phyloP scores from a whole-genome alignment of 2,888 invertebrate genomes.

The Yponomeuta cagnagella region DNA sequence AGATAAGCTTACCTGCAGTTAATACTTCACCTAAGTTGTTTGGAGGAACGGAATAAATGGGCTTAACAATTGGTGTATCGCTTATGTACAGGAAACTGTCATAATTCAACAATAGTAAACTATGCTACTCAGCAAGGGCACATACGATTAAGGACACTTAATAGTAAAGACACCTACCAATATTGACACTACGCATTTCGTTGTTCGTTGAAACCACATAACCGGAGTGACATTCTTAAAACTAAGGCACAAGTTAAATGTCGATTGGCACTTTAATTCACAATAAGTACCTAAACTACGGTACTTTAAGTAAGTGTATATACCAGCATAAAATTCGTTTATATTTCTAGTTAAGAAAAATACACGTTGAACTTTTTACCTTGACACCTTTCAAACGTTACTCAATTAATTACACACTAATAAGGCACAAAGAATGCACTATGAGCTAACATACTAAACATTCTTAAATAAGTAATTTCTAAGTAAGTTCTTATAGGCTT shows the following conservation, averaged over 20 bases:
- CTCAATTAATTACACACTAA: conserved; percentile 21
- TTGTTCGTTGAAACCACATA: not conserved
- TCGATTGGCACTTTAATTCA: conserved; percentile 1
- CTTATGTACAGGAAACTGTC: no score
- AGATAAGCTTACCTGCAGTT: no score
- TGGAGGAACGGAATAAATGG: no score
- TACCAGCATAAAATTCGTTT: not conserved
- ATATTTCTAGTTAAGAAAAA: not conserved
- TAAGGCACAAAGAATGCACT: conserved; percentile 73
- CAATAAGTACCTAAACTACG: not conserved
- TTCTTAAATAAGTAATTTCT: not conserved
- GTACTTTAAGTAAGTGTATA: not conserved
- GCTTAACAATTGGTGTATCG: no score
- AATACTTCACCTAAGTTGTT: no score
- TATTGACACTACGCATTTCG: not conserved
- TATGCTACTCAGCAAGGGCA: no score
- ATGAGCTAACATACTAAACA: conserved; percentile 26
- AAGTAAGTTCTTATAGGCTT: not conserved
- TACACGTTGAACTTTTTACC: not conserved
- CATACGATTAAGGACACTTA: no score
- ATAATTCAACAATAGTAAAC: no score
- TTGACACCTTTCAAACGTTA: not conserved
- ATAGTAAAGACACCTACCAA: not conserved
- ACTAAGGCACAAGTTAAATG: not conserved
- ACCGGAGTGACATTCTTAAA: not conserved